These are phyloP conservation scores for Setipinna tenuifilis DNA, from an alignment of 2,797 vertebrate genomes.

Conservation along the genomic window DNA sequence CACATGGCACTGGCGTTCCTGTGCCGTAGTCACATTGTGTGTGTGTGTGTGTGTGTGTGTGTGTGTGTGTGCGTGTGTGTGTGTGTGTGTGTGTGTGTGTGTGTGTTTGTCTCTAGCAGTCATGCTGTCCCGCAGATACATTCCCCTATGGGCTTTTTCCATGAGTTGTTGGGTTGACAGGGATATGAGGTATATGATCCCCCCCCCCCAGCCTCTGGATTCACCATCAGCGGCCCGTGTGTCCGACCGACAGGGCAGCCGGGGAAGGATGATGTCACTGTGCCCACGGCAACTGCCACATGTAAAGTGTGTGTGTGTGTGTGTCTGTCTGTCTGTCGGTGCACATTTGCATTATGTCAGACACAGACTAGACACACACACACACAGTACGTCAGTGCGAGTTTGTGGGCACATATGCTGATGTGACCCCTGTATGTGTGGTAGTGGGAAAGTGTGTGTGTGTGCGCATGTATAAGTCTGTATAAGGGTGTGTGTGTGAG, in stretches of 20 bases:
- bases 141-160: conserved; percentile 27
- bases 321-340: too few relatives aligned
- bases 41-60: too few relatives aligned
- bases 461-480: neutral
- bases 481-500: neutral
- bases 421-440: too few relatives aligned
- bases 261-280: neutral
- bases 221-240: neutral
- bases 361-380: too few relatives aligned
- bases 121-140: conserved; percentile 34
- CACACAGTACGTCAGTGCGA: too few relatives aligned
- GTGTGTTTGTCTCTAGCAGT: conserved; percentile 7
- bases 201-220: conserved; percentile 1
- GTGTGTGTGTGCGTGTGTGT: too few relatives aligned
- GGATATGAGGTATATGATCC: conserved; percentile 11
- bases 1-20: neutral
- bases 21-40: conserved; percentile 33
- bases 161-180: conserved; percentile 5
- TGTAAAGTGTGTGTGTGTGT: neutral
- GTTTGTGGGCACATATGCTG: too few relatives aligned
- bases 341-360: too few relatives aligned
- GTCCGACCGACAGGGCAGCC: neutral
- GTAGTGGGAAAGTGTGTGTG: neutral
- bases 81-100: too few relatives aligned
- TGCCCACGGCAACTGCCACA: neutral